Evolutionary conservation across 2,113 vertebrate genomes (phyloP), one percentile per base, ranked within the genome.

Genomic region (Tragulus kanchil): DNA sequence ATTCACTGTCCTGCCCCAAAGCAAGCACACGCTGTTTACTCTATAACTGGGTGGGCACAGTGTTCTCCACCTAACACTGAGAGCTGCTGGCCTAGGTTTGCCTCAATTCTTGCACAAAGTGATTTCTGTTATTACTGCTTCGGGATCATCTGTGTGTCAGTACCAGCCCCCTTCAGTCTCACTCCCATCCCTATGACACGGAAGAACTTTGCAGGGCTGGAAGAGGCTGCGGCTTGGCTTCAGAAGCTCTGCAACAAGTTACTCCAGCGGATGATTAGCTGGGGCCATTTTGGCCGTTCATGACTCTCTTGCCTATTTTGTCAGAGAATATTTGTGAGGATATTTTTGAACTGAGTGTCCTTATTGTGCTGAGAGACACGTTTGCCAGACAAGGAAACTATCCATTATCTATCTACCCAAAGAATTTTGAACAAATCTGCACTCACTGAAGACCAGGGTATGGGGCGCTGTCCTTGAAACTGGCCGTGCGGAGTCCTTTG

Each of bases 341-440:
- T 83, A 84, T 94, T 97, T 97, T 92, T 64, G 81, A 50, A 7
- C 50, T 62, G 5, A 94, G n/a, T 81, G n/a, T 62, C 54, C n/a
- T 71, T 42, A 23, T 52, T 21, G 13, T 77, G 52, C 31, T 85
- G 50, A 86, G 50, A 78, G 71, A 31, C 16, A 88, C 11, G 50
- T 96, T 88, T 85, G 85, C 56, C 83, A 61, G 85, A 71, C 25
- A 69, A 62, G 50, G 36, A 87, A 64, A 50, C 83, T 45, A 17
- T 82, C 48, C 45, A 36, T 54, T 16, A n/a, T 78, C 16, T 78
- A 6, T 71, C 48, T 75, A 26, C 50, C 11, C 0, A 10, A 82
- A 89, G 54, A 31, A 25, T 19, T 84, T 31, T 69, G n/a, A 73
- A 28, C 6, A 94, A 64, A 21, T 45, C 17, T 61, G 50, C 58